A percentile compares a stretch with the other conserved stretches of the same genome.
phyloP scores from a whole-genome alignment of 1,140 invertebrate species.

The Drosophila kikkawai region DNA sequence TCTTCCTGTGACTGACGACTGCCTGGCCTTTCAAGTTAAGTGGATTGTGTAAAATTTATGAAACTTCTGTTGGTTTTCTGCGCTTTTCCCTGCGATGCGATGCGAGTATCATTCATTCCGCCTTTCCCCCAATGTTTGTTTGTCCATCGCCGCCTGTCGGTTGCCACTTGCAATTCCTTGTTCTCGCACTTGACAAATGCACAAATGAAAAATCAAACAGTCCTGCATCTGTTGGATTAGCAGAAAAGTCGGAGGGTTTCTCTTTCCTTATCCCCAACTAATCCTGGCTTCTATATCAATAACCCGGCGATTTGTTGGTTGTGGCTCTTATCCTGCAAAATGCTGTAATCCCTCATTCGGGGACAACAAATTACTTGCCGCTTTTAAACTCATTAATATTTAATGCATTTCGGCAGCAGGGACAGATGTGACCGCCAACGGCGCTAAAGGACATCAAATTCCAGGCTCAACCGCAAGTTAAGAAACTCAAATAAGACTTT shows the following conservation, averaged over 20 bases:
- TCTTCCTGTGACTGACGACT: constrained; percentile 23
- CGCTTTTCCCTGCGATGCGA: background rate
- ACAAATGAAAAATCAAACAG: constrained; percentile 69
- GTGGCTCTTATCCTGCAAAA: constrained; percentile 10
- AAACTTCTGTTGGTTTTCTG: constrained; percentile 38
- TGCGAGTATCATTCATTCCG: background rate
- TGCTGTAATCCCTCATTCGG: constrained; percentile 41
- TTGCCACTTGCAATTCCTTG: constrained; percentile 62
- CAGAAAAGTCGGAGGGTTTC: constrained; percentile 4
- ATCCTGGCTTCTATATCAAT: constrained; percentile 35
- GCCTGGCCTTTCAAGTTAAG: constrained; percentile 54
- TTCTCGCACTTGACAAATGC: constrained; percentile 66
- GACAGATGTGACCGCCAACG: constrained; percentile 56
- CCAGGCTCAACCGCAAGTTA: constrained; percentile 46
- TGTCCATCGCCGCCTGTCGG: constrained; percentile 44
- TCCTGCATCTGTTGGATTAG: constrained; percentile 41
- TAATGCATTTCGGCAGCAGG: constrained; percentile 62
- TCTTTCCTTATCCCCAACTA: background rate
- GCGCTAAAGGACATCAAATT: constrained; percentile 18
- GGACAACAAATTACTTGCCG: constrained; percentile 59
- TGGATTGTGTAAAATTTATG: constrained; percentile 70
- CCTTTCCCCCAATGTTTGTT: constrained; percentile 21
- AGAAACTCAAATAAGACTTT: constrained; percentile 26
- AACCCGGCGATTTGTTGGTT: constrained; percentile 59
- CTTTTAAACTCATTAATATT: constrained; percentile 76